Evolutionary conservation across 1,140 invertebrate species (phyloP).

Genomic region (Cydia fagiglandana): DNA sequence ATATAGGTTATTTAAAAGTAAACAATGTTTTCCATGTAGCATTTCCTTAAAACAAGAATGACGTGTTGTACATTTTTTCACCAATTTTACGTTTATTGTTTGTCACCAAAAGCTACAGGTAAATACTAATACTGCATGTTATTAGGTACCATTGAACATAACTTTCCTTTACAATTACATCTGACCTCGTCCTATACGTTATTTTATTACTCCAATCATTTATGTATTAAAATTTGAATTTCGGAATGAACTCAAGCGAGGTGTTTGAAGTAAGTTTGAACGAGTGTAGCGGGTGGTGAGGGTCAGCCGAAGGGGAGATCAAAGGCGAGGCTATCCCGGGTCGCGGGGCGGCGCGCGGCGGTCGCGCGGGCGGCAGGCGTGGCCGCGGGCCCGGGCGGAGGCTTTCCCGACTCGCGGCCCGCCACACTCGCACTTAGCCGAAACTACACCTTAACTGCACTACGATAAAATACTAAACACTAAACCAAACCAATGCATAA

Average conservation of each 20-base stretch:
- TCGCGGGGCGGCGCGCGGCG: background rate
- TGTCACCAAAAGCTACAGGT: too few species aligned
- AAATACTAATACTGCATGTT: too few species aligned
- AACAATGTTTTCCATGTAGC: too few species aligned
- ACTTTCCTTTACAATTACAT: too few species aligned
- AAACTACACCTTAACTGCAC: conserved; percentile 5
- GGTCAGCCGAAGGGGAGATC: background rate
- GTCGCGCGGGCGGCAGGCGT: background rate
- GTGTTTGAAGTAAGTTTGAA: background rate
- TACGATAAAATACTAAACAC: conserved; percentile 6
- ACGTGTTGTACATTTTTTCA: too few species aligned
- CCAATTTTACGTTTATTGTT: too few species aligned
- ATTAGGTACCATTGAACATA: too few species aligned
- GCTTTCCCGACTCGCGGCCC: conserved; percentile 3
- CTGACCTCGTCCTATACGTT: too few species aligned
- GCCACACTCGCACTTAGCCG: background rate
- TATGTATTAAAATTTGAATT: too few species aligned
- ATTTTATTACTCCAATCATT: too few species aligned
- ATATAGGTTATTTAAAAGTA: too few species aligned
- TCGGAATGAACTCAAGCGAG: background rate
- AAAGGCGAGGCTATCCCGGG: background rate
- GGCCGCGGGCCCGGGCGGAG: background rate
- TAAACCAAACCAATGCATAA: background rate
- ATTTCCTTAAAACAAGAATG: too few species aligned
- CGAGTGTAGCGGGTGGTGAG: background rate